phyloP scores from a whole-genome alignment of 2,888 invertebrate species.

The Leuctra nigra region DNA sequence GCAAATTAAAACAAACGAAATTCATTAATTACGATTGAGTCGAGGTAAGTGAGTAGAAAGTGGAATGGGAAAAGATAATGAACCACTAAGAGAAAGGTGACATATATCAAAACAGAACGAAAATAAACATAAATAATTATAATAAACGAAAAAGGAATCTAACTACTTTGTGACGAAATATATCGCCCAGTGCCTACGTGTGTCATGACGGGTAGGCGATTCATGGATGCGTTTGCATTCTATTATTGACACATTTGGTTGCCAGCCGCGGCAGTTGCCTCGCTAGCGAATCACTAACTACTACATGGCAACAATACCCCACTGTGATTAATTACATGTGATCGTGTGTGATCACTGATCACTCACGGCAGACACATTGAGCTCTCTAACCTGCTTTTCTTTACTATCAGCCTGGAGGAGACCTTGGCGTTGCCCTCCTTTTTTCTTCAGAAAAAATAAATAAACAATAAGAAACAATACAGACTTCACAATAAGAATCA shows the following conservation, averaged over 20 bases:
- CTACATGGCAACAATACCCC: too few relatives aligned
- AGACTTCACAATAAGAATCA: constrained; percentile 14
- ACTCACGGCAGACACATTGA: too few relatives aligned
- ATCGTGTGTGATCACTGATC: too few relatives aligned
- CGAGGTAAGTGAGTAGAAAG: too few relatives aligned
- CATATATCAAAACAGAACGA: constrained; percentile 15
- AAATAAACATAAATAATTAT: constrained; percentile 28
- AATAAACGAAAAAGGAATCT: constrained; percentile 25
- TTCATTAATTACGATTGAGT: too few relatives aligned
- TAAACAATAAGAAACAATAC: constrained; percentile 23
- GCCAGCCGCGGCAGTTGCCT: too few relatives aligned
- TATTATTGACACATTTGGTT: too few relatives aligned
- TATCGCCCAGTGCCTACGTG: too few relatives aligned
- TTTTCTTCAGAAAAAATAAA: constrained; percentile 33
- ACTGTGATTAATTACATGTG: constrained; percentile 2
- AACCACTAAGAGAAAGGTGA: constrained; percentile 7
- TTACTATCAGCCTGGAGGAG: constrained; percentile 32
- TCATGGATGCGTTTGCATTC: too few relatives aligned
- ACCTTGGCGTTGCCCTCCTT: constrained; percentile 35
- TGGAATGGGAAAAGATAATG: constrained; percentile 16
- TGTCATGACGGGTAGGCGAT: too few relatives aligned
- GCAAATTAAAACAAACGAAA: neutral
- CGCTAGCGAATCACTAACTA: neutral
- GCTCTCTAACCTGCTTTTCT: constrained; percentile 34
- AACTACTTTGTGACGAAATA: too few relatives aligned